These are phyloP conservation scores for Clinocottus analis DNA, from an alignment of 2,113 vertebrate genomes.

Conservation along the genomic window DNA sequence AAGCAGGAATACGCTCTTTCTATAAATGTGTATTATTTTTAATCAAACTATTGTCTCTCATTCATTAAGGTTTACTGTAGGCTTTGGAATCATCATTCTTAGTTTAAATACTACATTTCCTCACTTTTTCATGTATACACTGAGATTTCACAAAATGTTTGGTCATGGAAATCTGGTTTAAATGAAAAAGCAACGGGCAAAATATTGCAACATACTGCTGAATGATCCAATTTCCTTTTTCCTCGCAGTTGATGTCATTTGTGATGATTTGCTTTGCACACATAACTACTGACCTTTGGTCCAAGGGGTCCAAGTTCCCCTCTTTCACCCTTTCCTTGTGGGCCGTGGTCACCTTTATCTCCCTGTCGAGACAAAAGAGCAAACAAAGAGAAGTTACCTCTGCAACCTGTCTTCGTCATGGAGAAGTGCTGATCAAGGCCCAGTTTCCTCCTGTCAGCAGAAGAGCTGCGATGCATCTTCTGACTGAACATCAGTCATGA, in stretches of 20 bases:
- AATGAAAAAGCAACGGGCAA: too few species aligned
- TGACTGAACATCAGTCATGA: background rate
- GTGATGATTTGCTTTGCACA: background rate
- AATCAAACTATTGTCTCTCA: too few species aligned
- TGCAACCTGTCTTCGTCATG: background rate
- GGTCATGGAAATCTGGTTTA: too few species aligned
- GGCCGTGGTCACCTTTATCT: constrained; percentile 91
- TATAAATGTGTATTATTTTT: too few species aligned
- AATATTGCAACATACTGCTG: background rate
- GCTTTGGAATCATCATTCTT: too few species aligned
- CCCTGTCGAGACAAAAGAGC: constrained; percentile 82
- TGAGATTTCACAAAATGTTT: too few species aligned
- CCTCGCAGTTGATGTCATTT: background rate
- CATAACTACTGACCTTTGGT: constrained; percentile 87
- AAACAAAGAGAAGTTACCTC: background rate
- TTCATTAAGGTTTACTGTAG: too few species aligned
- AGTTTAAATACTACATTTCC: too few species aligned
- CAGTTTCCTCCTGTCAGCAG: constrained; percentile 6
- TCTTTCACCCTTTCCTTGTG: constrained; percentile 90
- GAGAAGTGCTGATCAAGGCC: constrained; percentile 21
- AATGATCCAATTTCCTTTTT: background rate
- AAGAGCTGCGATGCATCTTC: background rate
- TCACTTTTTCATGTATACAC: too few species aligned
- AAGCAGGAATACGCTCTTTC: too few species aligned
- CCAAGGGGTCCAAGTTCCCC: constrained; percentile 89